A percentile compares a stretch with the other conserved stretches of the same genome.
phyloP scores from a whole-genome alignment of 1,140 invertebrate genomes.

The Cotesia vestalis region DNA sequence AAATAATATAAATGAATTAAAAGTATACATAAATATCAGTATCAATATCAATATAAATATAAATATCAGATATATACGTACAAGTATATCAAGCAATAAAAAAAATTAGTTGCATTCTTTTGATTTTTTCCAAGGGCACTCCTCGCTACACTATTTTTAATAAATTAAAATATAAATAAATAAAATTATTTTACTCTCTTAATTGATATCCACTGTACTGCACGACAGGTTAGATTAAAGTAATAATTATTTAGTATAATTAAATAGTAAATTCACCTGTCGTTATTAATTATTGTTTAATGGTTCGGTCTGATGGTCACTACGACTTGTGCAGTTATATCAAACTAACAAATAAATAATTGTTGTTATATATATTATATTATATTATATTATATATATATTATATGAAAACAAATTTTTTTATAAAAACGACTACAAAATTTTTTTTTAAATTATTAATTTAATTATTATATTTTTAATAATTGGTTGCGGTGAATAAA shows the following conservation, averaged over 20 bases:
- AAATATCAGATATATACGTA: not conserved
- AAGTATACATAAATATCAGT: conserved; percentile 10
- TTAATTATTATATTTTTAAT: conserved; percentile 27
- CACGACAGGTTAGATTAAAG: conserved; percentile 31
- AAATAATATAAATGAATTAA: not conserved
- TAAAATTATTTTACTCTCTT: conserved; percentile 46
- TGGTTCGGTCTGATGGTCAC: conserved; percentile 46
- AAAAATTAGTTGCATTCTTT: conserved; percentile 42
- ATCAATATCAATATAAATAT: not conserved
- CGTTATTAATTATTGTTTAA: conserved; percentile 30
- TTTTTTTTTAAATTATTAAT: conserved; percentile 42
- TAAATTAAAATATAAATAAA: no score
- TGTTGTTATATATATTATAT: no score
- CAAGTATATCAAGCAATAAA: not conserved
- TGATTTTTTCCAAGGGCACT: conserved; percentile 54
- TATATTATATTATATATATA: no score
- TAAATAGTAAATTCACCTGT: not conserved
- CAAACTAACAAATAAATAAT: conserved; percentile 61
- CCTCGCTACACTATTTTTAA: conserved; percentile 39
- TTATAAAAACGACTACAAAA: conserved; percentile 41
- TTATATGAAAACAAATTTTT: conserved; percentile 35
- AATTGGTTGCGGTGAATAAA: conserved; percentile 65
- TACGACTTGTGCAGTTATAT: conserved; percentile 66
- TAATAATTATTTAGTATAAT: not conserved
- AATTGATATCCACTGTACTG: conserved; percentile 49